Percentiles rank a stretch among this genome's conserved stretches.
Evolutionary conservation across 2,113 vertebrate genomes (phyloP).

Genomic region (Heliornis fulica): DNA sequence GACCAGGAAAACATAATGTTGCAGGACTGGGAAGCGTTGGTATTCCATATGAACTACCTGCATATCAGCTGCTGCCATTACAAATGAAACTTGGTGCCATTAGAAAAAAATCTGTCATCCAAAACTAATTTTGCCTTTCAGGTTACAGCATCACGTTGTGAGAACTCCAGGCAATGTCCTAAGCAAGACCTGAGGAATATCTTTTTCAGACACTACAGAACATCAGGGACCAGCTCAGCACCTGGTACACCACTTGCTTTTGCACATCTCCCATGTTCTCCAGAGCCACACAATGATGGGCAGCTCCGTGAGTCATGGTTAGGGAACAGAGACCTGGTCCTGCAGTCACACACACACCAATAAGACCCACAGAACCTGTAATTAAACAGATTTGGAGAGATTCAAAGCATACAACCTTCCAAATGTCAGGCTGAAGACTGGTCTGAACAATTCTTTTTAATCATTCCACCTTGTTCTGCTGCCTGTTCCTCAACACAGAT

Average conservation of each 20-base stretch:
- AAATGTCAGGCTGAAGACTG: neutral
- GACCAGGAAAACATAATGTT: neutral
- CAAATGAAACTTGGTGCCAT: neutral
- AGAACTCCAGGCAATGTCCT: neutral
- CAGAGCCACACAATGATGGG: neutral
- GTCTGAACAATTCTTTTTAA: neutral
- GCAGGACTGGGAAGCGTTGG: neutral
- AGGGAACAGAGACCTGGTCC: neutral
- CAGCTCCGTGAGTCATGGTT: accelerated
- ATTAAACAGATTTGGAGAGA: neutral
- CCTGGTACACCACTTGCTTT: neutral
- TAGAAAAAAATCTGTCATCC: neutral
- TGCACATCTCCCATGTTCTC: neutral
- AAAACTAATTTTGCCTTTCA: neutral
- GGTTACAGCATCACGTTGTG: neutral
- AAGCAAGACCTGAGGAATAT: neutral
- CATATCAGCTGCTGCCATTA: neutral
- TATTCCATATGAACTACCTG: neutral
- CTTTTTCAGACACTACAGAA: neutral
- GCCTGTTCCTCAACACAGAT: neutral
- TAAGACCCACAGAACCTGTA: neutral
- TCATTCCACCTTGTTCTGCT: neutral
- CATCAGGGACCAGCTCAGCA: neutral
- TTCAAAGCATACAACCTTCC: neutral
- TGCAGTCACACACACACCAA: neutral